Conservation (phyloP, 2,113 vertebrate genomes). For the Anser brachyrhynchus region DNA sequence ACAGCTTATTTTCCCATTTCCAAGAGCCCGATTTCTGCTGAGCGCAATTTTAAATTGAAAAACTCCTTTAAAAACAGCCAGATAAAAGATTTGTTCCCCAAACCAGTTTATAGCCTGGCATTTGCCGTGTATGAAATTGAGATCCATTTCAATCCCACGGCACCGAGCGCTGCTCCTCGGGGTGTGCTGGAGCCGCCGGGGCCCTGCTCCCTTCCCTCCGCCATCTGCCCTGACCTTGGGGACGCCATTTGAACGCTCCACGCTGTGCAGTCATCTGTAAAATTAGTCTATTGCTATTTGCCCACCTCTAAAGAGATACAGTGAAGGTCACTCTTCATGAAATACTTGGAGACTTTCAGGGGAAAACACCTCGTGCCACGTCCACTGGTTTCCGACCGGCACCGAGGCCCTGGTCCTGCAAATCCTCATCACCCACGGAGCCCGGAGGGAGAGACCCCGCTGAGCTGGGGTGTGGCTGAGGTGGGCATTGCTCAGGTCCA, state of each 20-base stretch:
- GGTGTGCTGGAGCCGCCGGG: neutral
- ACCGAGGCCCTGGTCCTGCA: neutral
- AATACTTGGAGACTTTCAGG: neutral
- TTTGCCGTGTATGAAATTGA: conserved; percentile 29
- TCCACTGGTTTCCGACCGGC: neutral
- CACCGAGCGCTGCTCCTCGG: neutral
- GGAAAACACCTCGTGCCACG: rapidly evolving
- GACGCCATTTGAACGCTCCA: conserved; percentile 21
- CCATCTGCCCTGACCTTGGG: conserved; percentile 30
- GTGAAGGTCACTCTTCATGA: neutral
- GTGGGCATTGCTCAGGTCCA: neutral
- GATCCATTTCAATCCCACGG: conserved; percentile 47
- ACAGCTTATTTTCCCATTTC: conserved; percentile 46
- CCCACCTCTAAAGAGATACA: neutral
- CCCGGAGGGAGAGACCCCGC: neutral
- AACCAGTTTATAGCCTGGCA: neutral
- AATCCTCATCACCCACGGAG: rapidly evolving
- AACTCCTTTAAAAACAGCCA: conserved; percentile 16
- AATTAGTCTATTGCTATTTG: conserved; percentile 50
- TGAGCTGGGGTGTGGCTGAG: neutral
- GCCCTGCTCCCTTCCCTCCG: neutral
- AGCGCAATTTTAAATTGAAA: conserved; percentile 45
- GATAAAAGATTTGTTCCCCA: conserved; percentile 46
- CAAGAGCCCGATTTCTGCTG: neutral
- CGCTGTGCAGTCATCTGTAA: conserved; percentile 52